Evolutionary conservation across 2,797 vertebrate species (phyloP).

Genomic region (Chiloscyllium punctatum): DNA sequence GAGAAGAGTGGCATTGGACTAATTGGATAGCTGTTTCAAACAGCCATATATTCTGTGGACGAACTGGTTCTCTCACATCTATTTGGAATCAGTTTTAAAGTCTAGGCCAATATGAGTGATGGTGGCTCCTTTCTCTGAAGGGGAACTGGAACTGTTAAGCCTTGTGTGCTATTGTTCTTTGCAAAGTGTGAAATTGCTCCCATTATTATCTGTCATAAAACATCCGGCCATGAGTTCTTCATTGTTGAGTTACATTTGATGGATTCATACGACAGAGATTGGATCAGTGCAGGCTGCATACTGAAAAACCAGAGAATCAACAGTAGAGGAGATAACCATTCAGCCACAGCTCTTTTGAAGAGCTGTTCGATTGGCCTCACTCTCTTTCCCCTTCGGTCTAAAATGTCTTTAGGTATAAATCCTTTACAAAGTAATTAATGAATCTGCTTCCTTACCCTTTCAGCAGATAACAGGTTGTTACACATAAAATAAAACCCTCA

Average conservation of each 20-base stretch:
- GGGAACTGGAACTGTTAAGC: background rate
- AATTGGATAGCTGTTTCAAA: background rate
- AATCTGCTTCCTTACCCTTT: background rate
- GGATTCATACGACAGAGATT: background rate
- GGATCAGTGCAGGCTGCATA: background rate
- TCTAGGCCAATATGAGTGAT: background rate
- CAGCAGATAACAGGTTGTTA: background rate
- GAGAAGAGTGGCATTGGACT: background rate
- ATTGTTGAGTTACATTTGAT: background rate
- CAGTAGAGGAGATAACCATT: background rate
- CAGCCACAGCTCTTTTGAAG: background rate
- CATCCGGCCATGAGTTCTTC: background rate
- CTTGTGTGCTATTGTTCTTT: background rate
- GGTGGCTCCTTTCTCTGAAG: background rate
- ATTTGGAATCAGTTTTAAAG: background rate
- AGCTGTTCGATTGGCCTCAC: background rate
- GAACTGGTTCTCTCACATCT: background rate
- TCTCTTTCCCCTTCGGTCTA: background rate
- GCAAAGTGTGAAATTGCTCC: background rate
- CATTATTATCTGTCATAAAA: slow-evolving; percentile 14
- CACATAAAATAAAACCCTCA: background rate
- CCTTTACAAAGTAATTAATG: background rate
- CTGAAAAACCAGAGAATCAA: background rate
- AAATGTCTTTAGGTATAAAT: background rate
- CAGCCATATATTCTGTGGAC: background rate